Base-by-base conservation (phyloP, 2,797 vertebrate genomes). In the Chaenodraco wilsoni region DNA sequence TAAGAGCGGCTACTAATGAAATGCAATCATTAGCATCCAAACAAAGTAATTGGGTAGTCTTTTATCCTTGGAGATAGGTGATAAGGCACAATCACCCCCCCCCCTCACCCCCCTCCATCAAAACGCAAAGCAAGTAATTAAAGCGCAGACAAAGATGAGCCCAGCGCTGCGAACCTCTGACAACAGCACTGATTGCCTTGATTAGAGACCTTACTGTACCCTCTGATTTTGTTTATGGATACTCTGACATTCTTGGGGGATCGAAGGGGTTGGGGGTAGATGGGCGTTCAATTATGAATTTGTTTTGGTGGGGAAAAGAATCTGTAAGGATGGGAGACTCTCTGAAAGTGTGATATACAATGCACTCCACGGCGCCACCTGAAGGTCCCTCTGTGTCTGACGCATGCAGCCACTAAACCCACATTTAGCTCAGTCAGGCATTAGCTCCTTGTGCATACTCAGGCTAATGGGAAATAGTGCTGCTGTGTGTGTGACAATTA, bases 1-100 rank as follows among this genome's bases (percentile, higher is more conserved):
- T 97, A 95, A 98, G 97, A 97, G 96, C 94, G 96, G 95, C 96
- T 94, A 97, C 97, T 98, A 98, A 98, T 98, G 97, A 98, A 98
- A 98, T 96, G 96, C 96, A 98, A 98, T 98, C 97, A 98, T 98
- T 98, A 98, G 97, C 97, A 98, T 98, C 97, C 97, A 98, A 98
- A 98, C 97, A 99, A 98, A 98, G 96, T 99, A 99, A 99, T 99
- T 99, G 98, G 97, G 95, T 97, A 96, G 97, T 96, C 96, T 97
- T 98, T 97, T 97, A 93, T 95, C 91, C 93, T 93, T 86, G 81
- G 85, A 93, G 93, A 97, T 98, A 97, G 97, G 97, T 97, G 97
- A 97, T 96, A 98, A 97, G 96, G 96, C 97, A 97, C 96, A 97
- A 98, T 97, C 97, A 97, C 95, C 97, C 21, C 21, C 21, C 21